Base-by-base conservation (phyloP, 1,140 invertebrate species). In the Euura lappo region DNA sequence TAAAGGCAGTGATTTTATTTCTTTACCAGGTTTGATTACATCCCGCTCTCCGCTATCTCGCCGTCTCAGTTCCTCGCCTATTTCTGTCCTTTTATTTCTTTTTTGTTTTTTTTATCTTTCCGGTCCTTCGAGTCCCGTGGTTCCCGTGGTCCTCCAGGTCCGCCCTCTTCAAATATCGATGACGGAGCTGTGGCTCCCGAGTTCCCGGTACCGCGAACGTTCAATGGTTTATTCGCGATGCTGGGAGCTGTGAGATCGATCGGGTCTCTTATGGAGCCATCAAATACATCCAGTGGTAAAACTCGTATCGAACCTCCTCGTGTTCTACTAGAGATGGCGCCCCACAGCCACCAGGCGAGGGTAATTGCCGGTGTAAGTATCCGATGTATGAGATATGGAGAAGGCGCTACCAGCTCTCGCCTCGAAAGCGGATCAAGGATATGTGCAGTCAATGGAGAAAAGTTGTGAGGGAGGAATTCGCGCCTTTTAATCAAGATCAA, bases 21-120 rank as follows among this genome's bases (percentile, higher is more conserved):
- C 45, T 70, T 70, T 45, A 45, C 6, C 69, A 45, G 69, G 69
- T 70, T 70, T n/a, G 4, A 70, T 70, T 70, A 70, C 69, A 70
- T 28, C 43, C 69, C 69, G 42, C 28, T 45, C 51, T 51, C 51
- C 51, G 51, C 51, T 60, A 8, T 6, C 8, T 6, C 13, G 10
- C 51, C 6, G 6, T 11, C 47, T 51, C 47, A 6, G 47, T 60
- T 4, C 51, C 13, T 60, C 51, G 51, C 13, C 51, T n/a, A 11
- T 60, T n/a, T 51, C n/a, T n/a, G 10, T 60, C 51, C 51, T 60
- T 60, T 60, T 60, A 28, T 28, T 28, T 28, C 28, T 28, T 28
- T 28, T 28, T 28, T 28, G 1, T 28, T 28, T 28, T 28, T 28
- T 28, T 28, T 28, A 28, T 28, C 28, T 28, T 28, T 28, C 28